Percentiles rank a stretch among this genome's conserved stretches.
Evolutionary conservation across 1,140 invertebrate genomes (phyloP).

Genomic region (Achatina immaculata): DNA sequence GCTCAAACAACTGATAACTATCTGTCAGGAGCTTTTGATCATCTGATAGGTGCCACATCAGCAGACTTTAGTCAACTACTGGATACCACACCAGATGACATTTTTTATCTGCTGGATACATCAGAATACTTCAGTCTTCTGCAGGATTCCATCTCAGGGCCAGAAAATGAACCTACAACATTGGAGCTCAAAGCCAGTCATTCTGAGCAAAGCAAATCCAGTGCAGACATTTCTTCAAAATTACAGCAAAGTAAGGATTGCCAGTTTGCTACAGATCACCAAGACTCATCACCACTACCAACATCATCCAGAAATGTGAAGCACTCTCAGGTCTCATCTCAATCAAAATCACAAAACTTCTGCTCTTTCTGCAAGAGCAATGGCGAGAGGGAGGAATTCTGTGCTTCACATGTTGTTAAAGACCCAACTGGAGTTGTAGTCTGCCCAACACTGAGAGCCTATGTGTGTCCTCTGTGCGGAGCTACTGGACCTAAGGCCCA

Average conservation of each 20-base stretch:
- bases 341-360: neutral
- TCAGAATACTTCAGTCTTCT: no score
- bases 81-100: no score
- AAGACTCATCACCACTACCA: neutral
- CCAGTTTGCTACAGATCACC: neutral
- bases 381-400: neutral
- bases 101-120: no score
- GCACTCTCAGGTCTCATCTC: neutral
- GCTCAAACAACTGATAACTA: no score
- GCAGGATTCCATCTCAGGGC: no score
- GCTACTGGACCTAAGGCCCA: neutral
- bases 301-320: neutral
- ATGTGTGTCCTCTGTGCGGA: neutral
- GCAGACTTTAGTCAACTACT: no score
- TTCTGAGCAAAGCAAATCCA: no score
- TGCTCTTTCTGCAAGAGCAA: neutral
- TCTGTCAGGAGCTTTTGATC: no score
- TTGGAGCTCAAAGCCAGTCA: no score
- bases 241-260: neutral
- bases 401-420: neutral
- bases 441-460: neutral
- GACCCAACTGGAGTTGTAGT: neutral
- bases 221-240: neutral
- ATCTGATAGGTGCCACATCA: no score
- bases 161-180: no score